Evolutionary conservation across 1,140 invertebrate genomes (phyloP).

Genomic region (Stenopsyche tienmushanensis): DNA sequence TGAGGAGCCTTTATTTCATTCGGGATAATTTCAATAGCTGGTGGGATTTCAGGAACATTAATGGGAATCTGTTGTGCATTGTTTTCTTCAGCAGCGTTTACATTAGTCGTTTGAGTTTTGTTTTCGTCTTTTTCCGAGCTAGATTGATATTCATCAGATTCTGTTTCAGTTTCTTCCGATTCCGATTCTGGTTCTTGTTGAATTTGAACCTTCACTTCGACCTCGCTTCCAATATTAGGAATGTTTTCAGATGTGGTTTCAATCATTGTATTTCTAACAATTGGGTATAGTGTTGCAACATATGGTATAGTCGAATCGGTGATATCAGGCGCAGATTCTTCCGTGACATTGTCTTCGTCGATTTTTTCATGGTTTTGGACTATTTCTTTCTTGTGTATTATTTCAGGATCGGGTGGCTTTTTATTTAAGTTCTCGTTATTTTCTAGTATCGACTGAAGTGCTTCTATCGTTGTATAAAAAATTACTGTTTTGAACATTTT

Average conservation of each 20-base stretch:
- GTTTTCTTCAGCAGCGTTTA: neutral
- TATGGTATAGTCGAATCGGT: conserved; percentile 19
- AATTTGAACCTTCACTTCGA: neutral
- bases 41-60: neutral
- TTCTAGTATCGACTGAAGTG: neutral
- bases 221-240: conserved; percentile 2
- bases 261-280: conserved; percentile 6
- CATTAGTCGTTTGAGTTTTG: neutral
- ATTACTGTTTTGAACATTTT: conserved; percentile 33
- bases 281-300: conserved; percentile 14
- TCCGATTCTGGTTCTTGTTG: neutral
- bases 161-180: conserved; percentile 9
- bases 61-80: neutral
- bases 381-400: conserved; percentile 11
- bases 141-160: conserved; percentile 2
- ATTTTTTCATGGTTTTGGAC: conserved; percentile 5
- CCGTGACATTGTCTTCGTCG: conserved; percentile 3
- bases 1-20: neutral
- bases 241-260: conserved; percentile 19
- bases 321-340: conserved; percentile 14
- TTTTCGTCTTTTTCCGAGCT: conserved; percentile 3
- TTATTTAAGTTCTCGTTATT: neutral
- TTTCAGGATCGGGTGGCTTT: neutral
- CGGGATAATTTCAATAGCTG: neutral
- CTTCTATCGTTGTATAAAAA: neutral